Conservation (phyloP, 2,113 vertebrate genomes). For the Enhydra lutris region DNA sequence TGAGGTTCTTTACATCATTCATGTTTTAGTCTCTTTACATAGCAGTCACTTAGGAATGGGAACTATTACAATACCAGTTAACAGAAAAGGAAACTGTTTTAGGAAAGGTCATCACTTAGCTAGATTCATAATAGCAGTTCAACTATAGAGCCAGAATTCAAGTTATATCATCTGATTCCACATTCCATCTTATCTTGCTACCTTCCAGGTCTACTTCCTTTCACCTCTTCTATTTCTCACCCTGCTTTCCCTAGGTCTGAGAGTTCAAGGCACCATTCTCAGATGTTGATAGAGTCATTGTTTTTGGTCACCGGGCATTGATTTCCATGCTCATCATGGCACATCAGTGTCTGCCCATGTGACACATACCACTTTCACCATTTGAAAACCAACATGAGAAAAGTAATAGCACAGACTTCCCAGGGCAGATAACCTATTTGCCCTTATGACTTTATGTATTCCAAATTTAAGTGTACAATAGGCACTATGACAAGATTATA, state of each 20-base stretch:
- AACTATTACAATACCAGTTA: neutral
- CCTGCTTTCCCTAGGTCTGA: neutral
- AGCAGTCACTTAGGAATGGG: neutral
- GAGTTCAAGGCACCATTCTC: neutral
- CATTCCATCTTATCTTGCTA: accelerated
- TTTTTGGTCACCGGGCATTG: neutral
- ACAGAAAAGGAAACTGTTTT: neutral
- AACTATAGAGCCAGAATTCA: neutral
- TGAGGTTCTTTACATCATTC: neutral
- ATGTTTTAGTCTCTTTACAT: neutral
- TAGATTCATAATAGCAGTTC: too few relatives aligned
- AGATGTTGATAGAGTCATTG: accelerated
- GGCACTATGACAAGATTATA: neutral
- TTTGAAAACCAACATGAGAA: neutral
- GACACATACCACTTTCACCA: neutral
- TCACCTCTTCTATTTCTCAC: too few relatives aligned
- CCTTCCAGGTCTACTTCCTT: accelerated
- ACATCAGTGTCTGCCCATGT: neutral
- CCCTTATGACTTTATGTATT: neutral
- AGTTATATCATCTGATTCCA: neutral
- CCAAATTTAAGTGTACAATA: neutral
- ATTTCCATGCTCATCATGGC: neutral
- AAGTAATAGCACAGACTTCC: neutral
- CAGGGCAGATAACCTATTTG: accelerated
- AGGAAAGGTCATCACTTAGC: neutral